Conservation (phyloP, 1,140 invertebrate genomes). For the Orchesella cincta region DNA sequence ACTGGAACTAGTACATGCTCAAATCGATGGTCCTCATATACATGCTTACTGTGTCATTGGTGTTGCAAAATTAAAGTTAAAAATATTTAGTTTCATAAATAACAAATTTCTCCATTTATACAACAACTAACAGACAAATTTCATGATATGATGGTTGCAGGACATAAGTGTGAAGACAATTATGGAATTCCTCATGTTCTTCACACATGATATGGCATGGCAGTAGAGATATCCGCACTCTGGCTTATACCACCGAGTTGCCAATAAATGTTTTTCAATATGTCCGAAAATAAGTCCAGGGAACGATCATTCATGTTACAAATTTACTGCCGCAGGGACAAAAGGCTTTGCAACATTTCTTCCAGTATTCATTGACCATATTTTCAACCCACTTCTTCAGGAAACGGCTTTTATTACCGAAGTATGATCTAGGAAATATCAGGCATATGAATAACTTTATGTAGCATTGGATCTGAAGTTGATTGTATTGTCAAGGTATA, state of each 20-base stretch:
- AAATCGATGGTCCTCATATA: constrained; percentile 82
- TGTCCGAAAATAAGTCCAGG: constrained; percentile 86
- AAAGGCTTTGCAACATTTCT: constrained; percentile 82
- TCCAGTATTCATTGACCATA: constrained; percentile 87
- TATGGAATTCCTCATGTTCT: constrained; percentile 83
- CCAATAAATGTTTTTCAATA: constrained; percentile 83
- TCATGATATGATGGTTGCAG: neutral
- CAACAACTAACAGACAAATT: neutral
- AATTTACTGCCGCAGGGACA: constrained; percentile 80
- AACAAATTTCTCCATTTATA: neutral
- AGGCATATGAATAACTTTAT: no score
- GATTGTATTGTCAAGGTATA: neutral
- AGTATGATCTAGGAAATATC: no score
- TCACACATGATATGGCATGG: constrained; percentile 91
- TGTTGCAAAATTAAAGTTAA: neutral
- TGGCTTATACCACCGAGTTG: constrained; percentile 83
- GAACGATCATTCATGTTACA: constrained; percentile 85
- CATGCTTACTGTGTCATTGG: constrained; percentile 71
- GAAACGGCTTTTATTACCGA: constrained; percentile 6
- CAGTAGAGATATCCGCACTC: constrained; percentile 84
- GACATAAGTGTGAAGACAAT: constrained; percentile 10
- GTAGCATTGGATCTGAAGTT: no score
- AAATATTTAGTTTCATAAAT: neutral
- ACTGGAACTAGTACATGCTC: constrained; percentile 74
- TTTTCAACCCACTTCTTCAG: constrained; percentile 75